phyloP scores from a whole-genome alignment of 2,888 invertebrate genomes.

The Pseudolycoriella hygida region DNA sequence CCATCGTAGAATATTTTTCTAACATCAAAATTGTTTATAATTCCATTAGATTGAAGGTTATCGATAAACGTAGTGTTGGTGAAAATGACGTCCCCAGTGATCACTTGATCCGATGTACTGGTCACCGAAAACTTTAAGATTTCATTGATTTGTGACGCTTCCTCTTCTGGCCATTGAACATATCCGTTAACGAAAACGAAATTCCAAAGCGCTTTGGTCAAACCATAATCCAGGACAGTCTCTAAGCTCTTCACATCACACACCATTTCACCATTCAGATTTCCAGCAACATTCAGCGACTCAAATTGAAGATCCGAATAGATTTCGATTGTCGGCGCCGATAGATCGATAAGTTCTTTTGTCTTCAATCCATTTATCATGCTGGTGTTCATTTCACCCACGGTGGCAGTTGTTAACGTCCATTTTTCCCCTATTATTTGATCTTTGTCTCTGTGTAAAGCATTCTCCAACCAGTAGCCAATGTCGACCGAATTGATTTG shows the following conservation, averaged over 20 bases:
- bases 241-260: background rate
- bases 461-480: background rate
- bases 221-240: background rate
- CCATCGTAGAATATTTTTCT: background rate
- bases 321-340: background rate
- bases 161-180: background rate
- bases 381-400: background rate
- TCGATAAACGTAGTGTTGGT: background rate
- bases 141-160: background rate
- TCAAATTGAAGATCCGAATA: background rate
- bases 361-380: background rate
- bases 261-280: background rate
- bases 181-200: background rate
- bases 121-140: background rate
- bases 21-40: background rate
- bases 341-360: background rate
- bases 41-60: background rate
- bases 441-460: background rate
- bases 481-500: background rate
- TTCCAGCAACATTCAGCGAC: background rate
- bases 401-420: background rate
- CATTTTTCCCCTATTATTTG: background rate
- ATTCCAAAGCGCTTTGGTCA: background rate
- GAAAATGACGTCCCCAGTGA: background rate
- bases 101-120: background rate